phyloP scores from a whole-genome alignment of 1,140 invertebrate genomes.

The Galendromus occidentalis region DNA sequence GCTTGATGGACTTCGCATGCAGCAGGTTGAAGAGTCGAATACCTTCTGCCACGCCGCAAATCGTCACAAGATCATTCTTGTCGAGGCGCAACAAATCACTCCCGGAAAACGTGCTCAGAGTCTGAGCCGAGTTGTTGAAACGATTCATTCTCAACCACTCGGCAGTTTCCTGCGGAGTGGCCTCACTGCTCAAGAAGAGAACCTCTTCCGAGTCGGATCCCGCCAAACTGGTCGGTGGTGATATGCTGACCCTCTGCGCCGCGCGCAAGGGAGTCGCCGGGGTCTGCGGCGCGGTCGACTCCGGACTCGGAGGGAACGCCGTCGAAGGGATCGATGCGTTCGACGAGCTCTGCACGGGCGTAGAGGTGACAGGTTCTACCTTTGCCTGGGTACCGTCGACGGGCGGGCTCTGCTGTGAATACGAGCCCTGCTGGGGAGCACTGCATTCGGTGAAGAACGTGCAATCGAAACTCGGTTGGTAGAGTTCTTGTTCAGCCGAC shows the following conservation, averaged over 20 bases:
- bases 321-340: neutral
- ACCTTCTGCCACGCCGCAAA: constrained; percentile 72
- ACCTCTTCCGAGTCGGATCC: constrained; percentile 4
- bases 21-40: constrained; percentile 75
- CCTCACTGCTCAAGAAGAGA: constrained; percentile 34
- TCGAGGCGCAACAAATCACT: constrained; percentile 63
- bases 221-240: neutral
- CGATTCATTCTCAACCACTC: constrained; percentile 58
- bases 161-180: constrained; percentile 45
- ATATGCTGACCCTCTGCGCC: neutral
- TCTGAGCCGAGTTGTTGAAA: constrained; percentile 48
- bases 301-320: constrained; percentile 15
- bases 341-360: neutral
- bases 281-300: constrained; percentile 16
- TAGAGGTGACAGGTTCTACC: neutral
- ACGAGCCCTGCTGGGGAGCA: constrained; percentile 10
- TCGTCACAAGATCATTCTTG: constrained; percentile 73
- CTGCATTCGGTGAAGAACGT: constrained; percentile 60
- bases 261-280: constrained; percentile 9
- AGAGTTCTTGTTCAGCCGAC: constrained; percentile 65
- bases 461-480: constrained; percentile 82
- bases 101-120: constrained; percentile 61
- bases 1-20: constrained; percentile 33
- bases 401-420: constrained; percentile 11
- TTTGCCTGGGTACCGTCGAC: neutral